Percentiles rank a stretch among this genome's conserved stretches.
phyloP scores from a whole-genome alignment of 1,140 invertebrate genomes.

The Phthorimaea operculella region DNA sequence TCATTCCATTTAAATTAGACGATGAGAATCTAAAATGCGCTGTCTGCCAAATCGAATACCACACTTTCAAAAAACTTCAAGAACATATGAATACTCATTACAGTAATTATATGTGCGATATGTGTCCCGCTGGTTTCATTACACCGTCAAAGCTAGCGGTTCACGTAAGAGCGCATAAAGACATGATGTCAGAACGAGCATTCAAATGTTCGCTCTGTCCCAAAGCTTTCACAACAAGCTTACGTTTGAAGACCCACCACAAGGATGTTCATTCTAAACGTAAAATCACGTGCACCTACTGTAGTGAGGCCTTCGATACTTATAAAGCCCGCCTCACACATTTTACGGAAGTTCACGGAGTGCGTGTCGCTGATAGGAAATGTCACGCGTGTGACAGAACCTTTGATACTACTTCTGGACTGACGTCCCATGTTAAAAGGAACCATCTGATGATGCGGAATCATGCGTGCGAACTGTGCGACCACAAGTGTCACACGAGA shows the following conservation, averaged over 20 bases:
- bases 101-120: too few relatives aligned
- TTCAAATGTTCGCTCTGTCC: conserved; percentile 22
- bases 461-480: conserved; percentile 16
- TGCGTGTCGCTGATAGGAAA: conserved; percentile 7
- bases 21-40: conserved; percentile 17
- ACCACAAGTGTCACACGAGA: conserved; percentile 22
- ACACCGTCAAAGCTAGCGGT: conserved; percentile 5
- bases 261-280: background rate
- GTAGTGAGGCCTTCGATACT: conserved; percentile 21
- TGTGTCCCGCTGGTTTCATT: conserved; percentile 17
- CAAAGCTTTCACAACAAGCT: conserved; percentile 16
- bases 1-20: conserved; percentile 25
- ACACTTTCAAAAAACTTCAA: too few relatives aligned
- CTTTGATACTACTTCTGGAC: conserved; percentile 11
- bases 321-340: conserved; percentile 18
- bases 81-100: too few relatives aligned
- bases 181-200: conserved; percentile 11
- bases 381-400: conserved; percentile 13
- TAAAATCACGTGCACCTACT: conserved; percentile 11
- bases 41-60: conserved; percentile 12
- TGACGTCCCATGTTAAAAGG: conserved; percentile 42
- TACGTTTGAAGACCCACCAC: conserved; percentile 17
- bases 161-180: conserved; percentile 16
- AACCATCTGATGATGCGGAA: conserved; percentile 24
- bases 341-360: conserved; percentile 19